Conservation (phyloP, 2,113 vertebrate species). For the Larimichthys crocea region DNA sequence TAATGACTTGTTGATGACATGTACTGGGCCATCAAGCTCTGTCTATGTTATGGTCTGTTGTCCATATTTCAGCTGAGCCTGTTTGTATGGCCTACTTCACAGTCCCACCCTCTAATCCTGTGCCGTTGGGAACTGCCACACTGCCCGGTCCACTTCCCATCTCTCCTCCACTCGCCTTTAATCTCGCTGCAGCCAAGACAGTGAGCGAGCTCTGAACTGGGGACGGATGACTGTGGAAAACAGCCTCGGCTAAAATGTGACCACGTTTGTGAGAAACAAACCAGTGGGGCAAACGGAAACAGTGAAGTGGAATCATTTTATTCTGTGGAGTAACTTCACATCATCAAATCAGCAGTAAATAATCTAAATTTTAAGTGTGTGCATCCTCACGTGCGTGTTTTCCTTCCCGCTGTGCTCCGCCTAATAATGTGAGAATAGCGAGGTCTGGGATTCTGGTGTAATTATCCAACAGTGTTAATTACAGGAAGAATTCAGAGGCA, state of each 20-base stretch:
- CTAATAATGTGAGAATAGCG: conserved; percentile 49
- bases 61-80: conserved; percentile 67
- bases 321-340: neutral
- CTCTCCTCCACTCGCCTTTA: conserved; percentile 56
- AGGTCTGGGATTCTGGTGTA: conserved; percentile 51
- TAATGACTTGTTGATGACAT: conserved; percentile 67
- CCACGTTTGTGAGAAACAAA: neutral
- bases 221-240: conserved; percentile 36
- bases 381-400: neutral
- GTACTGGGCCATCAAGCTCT: conserved; percentile 44
- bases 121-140: conserved; percentile 47
- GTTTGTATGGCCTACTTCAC: conserved; percentile 75
- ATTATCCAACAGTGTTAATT: conserved; percentile 71
- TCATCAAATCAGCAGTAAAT: conserved; percentile 2
- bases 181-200: conserved; percentile 68
- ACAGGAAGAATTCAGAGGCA: conserved; percentile 67
- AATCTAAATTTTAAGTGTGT: neutral
- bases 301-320: neutral
- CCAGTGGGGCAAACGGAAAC: neutral
- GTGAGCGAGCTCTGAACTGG: conserved; percentile 21
- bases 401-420: neutral
- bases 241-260: conserved; percentile 13
- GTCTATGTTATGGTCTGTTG: conserved; percentile 55
- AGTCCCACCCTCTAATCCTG: conserved; percentile 70
- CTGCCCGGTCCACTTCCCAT: conserved; percentile 57